Evolutionary conservation across 2,888 invertebrate genomes (phyloP), one percentile per base, ranked within the genome.

Genomic region (Orchesellides sinensis): DNA sequence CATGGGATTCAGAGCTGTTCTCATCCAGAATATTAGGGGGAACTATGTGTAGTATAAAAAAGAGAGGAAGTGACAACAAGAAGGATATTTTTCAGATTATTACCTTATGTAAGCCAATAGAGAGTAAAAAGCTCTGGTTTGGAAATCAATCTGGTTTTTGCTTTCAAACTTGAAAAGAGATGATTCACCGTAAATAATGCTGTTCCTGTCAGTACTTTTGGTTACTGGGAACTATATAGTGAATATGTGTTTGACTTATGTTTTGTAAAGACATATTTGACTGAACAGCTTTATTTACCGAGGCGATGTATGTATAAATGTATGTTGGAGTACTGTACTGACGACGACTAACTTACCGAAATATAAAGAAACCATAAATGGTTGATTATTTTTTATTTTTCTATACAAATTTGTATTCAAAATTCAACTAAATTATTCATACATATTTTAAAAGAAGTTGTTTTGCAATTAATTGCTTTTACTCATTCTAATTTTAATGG

Each of bases 1-100:
- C 96, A 70, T 96, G 96, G 73, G 97, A 97, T 89, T 96, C 95
- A 63, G 96, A 96, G 90, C 96, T 97, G 88, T 95, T 94, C 40
- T 95, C 93, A 90, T 98, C 97, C 90, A 97, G 91, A 89, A 98
- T 98, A 89, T 96, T 95, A 8, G 98, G 97, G 14, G 98, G 98
- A 87, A 98, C 98, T 98, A 92, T n/a, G n/a, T n/a, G n/a, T n/a
- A n/a, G n/a, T n/a, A n/a, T n/a, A n/a, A n/a, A 17, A 90, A 52
- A 66, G 69, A 73, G 54, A 65, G 72, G 54, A 63, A 69, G 74
- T 69, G 80, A 91, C 63, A 79, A 59, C 63, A 74, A 77, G 61
- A 77, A 79, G 54, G 69, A 69, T 70, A 75, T 75, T 75, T 32
- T 47, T 54, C 47, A 27, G 54, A 63, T 82, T 82, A 82, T 59